Evolutionary conservation across 2,113 vertebrate species (phyloP), one percentile per base, ranked within the genome.

Genomic region (Centropus bengalensis): DNA sequence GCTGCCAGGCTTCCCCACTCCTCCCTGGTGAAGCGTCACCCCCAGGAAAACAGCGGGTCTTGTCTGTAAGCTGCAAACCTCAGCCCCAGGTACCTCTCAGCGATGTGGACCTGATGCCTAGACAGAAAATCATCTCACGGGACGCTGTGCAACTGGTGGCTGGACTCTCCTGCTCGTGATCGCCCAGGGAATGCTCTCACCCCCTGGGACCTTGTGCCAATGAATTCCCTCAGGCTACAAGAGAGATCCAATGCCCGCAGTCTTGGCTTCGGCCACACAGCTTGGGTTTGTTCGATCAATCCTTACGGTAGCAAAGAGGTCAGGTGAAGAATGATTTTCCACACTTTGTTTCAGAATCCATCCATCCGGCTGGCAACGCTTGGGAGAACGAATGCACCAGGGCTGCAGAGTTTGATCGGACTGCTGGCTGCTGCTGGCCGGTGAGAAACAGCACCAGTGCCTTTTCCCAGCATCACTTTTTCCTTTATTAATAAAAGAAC

Each of bases 271-370:
- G n/a, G 71, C 32, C 21, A 54, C 9, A 22, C 63, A 11, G 5
- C 4, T 4, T 0, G 18, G 17, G 60, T 28, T 10, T 2, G 24
- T 23, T 44, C 30, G 1, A 16, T 23, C 4, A 3, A 16, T 6
- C 11, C 12, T 55, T 10, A 32, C 5, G 26, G 63, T 38, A 32
- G 36, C 3, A 2, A 10, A 6, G 1, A 9, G 64, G 18, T 22
- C 56, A 38, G 51, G 0, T 21, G 33, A 8, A 49, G 33, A n/a
- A 26, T 36, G 36, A 30, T 20, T 33, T 26, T 2, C 16, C 16
- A 26, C 24, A 17, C 49, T 55, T 5, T 20, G 24, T 32, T 32
- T 81, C 52, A 22, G 67, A 66, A 42, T 12, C 42, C 26, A 6
- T 32, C 76, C 23, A 22, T 28, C 38, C 40, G 9, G 4, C 27